Evolutionary conservation across 2,888 invertebrate species (phyloP).

Genomic region (Synanthedon formicaeformis): DNA sequence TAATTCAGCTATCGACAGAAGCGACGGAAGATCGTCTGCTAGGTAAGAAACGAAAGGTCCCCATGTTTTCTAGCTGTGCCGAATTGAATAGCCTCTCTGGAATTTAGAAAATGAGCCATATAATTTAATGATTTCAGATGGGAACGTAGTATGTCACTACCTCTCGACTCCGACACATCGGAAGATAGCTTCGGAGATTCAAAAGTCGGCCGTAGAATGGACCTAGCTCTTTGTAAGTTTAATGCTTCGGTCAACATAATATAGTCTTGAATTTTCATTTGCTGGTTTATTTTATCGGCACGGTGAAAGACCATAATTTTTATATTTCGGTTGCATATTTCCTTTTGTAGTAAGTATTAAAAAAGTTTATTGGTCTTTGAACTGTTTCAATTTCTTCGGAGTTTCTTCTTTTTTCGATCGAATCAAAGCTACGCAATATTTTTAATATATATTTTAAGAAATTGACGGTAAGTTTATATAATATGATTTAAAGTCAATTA

Average conservation of each 20-base stretch:
- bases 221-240: slow-evolving; percentile 86
- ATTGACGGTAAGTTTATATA: no score
- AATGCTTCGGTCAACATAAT: slow-evolving; percentile 20
- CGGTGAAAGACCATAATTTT: slow-evolving; percentile 36
- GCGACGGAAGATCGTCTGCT: slow-evolving; percentile 54
- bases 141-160: slow-evolving; percentile 79
- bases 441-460: no score
- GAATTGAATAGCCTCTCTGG: no score
- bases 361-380: no score
- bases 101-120: no score
- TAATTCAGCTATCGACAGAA: slow-evolving; percentile 52
- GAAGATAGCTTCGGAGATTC: slow-evolving; percentile 57
- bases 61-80: neutral
- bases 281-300: slow-evolving; percentile 66
- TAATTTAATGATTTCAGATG: slow-evolving; percentile 55
- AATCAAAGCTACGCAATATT: no score
- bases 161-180: slow-evolving; percentile 64
- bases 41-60: slow-evolving; percentile 29
- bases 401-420: no score
- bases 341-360: no score
- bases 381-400: no score
- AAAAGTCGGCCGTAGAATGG: slow-evolving; percentile 78
- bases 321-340: slow-evolving; percentile 12
- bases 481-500: no score
- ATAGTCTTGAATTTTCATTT: slow-evolving; percentile 63